Evolutionary conservation across 2,888 invertebrate genomes (phyloP).

Genomic region (Polietes domitor): DNA sequence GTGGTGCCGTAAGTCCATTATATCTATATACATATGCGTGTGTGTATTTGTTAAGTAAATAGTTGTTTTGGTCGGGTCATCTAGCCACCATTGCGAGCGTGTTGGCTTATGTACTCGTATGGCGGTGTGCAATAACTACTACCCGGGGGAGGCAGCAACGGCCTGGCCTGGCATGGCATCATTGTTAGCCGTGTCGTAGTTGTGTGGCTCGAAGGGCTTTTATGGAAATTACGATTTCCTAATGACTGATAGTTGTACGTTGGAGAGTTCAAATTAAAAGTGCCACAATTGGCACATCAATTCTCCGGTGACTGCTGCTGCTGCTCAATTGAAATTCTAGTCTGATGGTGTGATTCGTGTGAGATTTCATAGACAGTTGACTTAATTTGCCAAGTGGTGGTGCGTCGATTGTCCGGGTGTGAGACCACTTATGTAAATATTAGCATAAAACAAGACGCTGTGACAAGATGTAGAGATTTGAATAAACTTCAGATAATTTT

Average conservation of each 20-base stretch:
- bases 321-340: too few species aligned
- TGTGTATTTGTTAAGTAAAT: background rate
- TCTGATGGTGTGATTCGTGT: too few species aligned
- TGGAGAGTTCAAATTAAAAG: slow-evolving; percentile 20
- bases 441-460: too few species aligned
- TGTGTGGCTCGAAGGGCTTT: slow-evolving; percentile 17
- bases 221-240: slow-evolving; percentile 36
- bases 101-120: background rate
- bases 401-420: too few species aligned
- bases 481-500: too few species aligned
- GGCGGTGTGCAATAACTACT: background rate
- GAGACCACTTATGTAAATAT: too few species aligned
- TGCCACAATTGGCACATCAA: background rate
- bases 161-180: background rate
- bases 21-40: too few species aligned
- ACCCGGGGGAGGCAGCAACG: background rate
- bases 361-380: too few species aligned
- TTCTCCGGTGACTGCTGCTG: too few species aligned
- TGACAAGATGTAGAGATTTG: too few species aligned
- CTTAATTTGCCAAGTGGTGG: too few species aligned
- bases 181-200: slow-evolving; percentile 13
- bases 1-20: background rate
- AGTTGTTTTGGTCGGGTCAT: background rate
- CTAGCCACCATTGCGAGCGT: background rate
- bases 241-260: slow-evolving; percentile 25